A percentile compares a stretch with the other conserved stretches of the same genome.
phyloP scores from a whole-genome alignment of 2,888 invertebrate genomes.

The Dicyrtomina minuta region DNA sequence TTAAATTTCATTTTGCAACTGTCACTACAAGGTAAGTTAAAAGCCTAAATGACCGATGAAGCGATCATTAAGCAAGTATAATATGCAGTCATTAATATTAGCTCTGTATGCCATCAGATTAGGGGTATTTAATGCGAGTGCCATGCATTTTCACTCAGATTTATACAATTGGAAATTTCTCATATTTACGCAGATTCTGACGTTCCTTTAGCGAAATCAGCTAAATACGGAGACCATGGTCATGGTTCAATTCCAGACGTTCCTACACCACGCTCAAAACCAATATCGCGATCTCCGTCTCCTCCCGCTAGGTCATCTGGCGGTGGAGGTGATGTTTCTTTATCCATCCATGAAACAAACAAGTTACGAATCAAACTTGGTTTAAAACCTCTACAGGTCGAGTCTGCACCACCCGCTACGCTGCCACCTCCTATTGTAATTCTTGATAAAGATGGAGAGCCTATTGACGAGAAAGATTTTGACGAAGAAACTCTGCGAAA shows the following conservation, averaged over 20 bases:
- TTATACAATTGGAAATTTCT: not conserved
- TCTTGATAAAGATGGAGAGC: conserved; percentile 53
- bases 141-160: not conserved
- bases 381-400: conserved; percentile 81
- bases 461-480: conserved; percentile 61
- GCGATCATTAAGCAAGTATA: conserved; percentile 28
- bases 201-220: conserved; percentile 39
- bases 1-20: too few species aligned
- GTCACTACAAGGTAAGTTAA: conserved; percentile 10
- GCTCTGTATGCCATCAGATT: not conserved
- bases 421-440: conserved; percentile 22
- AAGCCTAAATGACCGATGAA: conserved; percentile 34
- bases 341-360: conserved; percentile 84
- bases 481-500: conserved; percentile 54
- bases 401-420: conserved; percentile 56
- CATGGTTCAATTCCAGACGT: conserved; percentile 15
- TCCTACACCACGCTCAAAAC: too few species aligned
- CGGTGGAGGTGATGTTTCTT: conserved; percentile 59
- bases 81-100: not conserved
- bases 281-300: conserved; percentile 49
- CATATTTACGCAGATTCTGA: conserved; percentile 40
- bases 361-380: conserved; percentile 88
- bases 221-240: conserved; percentile 28
- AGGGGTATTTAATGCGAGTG: not conserved
- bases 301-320: conserved; percentile 54